Conservation (phyloP, 2,888 invertebrate species). For the Heliconius ismenius region DNA sequence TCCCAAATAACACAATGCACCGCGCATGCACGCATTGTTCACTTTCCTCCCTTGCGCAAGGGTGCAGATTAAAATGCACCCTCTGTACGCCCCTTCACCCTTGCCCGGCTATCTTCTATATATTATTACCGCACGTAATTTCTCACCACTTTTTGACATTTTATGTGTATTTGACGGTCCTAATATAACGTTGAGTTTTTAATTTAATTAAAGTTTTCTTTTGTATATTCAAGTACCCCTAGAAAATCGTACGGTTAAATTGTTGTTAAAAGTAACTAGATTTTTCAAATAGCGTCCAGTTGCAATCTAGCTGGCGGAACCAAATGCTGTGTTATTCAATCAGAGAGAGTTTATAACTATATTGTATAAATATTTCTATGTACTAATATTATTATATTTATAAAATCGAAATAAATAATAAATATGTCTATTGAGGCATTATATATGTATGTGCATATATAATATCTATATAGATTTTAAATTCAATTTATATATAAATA, state of each 20-base stretch:
- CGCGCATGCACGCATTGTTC: slow-evolving; percentile 62
- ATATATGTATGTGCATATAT: not conserved
- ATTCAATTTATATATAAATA: too few relatives aligned
- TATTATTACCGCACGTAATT: slow-evolving; percentile 55
- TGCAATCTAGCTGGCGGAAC: not conserved
- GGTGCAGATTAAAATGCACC: slow-evolving; percentile 58
- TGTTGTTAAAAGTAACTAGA: not conserved
- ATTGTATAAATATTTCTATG: not conserved
- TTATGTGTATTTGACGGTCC: not conserved
- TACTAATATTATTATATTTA: too few relatives aligned
- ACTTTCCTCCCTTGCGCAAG: slow-evolving; percentile 51
- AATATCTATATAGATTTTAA: too few relatives aligned
- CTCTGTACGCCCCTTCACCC: slow-evolving; percentile 51
- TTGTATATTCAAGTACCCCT: not conserved
- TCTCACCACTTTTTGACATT: slow-evolving; percentile 41
- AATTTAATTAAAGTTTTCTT: not conserved
- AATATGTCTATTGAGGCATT: not conserved
- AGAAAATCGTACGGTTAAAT: not conserved
- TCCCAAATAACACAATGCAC: slow-evolving; percentile 58
- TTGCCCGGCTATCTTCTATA: slow-evolving; percentile 47
- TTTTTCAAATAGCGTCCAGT: not conserved
- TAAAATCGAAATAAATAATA: not conserved
- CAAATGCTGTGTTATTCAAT: not conserved
- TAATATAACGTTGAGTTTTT: not conserved
- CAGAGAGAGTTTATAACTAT: not conserved